Conservation (phyloP, 2,113 vertebrate genomes). For the Mohoua ochrocephala region DNA sequence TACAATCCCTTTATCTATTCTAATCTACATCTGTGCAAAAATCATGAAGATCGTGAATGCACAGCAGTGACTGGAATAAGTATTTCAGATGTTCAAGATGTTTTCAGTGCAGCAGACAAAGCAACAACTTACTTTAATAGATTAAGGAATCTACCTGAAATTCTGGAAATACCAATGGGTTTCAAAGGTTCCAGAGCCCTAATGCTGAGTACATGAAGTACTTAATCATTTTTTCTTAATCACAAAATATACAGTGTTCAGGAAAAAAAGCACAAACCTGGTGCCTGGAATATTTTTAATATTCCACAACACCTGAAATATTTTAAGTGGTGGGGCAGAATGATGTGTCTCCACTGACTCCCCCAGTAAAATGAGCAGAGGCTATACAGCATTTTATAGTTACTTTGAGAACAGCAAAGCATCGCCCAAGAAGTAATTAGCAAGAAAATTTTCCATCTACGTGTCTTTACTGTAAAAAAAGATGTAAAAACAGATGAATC, state of each 20-base stretch:
- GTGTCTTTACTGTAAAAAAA: neutral
- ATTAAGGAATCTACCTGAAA: neutral
- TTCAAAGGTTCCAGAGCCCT: neutral
- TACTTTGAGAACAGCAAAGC: neutral
- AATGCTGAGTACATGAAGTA: neutral
- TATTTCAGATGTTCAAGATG: neutral
- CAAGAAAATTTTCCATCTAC: neutral
- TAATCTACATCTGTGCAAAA: neutral
- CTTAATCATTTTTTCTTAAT: neutral
- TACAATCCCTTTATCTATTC: neutral
- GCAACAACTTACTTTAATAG: neutral
- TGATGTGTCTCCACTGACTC: neutral
- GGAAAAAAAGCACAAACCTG: neutral
- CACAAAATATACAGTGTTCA: neutral
- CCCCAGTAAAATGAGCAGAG: neutral
- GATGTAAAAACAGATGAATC: neutral
- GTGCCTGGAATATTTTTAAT: neutral
- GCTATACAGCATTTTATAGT: neutral
- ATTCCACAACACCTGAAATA: neutral
- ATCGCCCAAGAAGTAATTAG: neutral
- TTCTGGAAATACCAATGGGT: neutral
- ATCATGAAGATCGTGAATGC: neutral
- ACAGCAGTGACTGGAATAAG: neutral
- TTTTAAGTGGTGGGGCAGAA: neutral
- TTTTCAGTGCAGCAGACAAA: neutral